Conservation (phyloP, 30 jellyfish, hydroid and myxozoan genomes). For the Aurelia aurita complex sp. Pacific region DNA sequence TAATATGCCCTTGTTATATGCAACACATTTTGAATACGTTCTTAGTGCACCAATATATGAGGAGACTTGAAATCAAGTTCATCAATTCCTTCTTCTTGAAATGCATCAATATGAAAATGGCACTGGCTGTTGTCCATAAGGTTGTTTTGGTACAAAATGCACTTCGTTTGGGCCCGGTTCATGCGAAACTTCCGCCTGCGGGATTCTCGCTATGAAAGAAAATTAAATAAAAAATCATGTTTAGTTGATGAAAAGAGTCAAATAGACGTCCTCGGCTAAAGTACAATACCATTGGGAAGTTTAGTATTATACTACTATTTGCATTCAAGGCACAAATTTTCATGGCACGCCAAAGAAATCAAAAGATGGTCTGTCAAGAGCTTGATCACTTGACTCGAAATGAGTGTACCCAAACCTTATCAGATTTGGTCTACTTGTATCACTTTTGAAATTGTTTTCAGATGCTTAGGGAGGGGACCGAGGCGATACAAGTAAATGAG, state of each 20-base stretch:
- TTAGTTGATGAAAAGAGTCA: not conserved
- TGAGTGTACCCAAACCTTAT: no score
- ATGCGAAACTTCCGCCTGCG: slow-evolving; percentile 37
- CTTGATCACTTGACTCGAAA: no score
- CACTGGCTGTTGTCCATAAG: slow-evolving; percentile 3
- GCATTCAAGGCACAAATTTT: no score
- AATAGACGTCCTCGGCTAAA: not conserved
- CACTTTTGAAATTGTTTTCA: not conserved
- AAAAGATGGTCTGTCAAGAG: no score
- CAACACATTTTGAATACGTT: no score
- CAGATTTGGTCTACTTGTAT: not conserved
- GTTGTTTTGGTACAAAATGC: slow-evolving; percentile 38
- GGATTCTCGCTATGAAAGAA: slow-evolving; percentile 33
- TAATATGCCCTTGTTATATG: no score
- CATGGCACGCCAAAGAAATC: no score
- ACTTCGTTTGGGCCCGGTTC: slow-evolving; percentile 53
- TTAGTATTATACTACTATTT: not conserved
- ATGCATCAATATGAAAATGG: slow-evolving; percentile 19
- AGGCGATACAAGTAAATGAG: no score
- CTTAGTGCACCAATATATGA: no score
- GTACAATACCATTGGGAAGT: not conserved
- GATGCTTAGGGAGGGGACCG: no score
- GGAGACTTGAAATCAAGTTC: no score
- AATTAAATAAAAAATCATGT: not conserved
- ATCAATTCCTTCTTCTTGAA: no score